Evolutionary conservation across 2,888 invertebrate genomes (phyloP).

Genomic region (Bibio marci): DNA sequence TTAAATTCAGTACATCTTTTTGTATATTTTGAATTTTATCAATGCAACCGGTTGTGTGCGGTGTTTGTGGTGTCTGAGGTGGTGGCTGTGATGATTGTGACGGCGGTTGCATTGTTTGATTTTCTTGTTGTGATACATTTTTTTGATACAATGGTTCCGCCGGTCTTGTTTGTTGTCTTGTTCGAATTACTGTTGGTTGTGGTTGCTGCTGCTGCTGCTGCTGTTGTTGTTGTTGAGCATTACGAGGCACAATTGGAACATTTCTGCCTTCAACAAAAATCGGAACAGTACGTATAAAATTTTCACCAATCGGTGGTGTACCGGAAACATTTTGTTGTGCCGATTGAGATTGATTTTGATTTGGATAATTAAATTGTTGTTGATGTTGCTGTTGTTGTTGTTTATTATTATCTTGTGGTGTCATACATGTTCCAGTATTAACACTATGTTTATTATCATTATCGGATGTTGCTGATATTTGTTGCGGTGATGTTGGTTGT

Average conservation of each 20-base stretch:
- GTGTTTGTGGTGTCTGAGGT: constrained; percentile 21
- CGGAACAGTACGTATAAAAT: constrained; percentile 59
- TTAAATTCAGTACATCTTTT: constrained; percentile 61
- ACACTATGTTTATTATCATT: neutral
- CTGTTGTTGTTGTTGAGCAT: constrained; percentile 11
- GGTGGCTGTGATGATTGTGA: constrained; percentile 8
- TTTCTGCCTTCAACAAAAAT: constrained; percentile 77
- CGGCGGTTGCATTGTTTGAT: neutral
- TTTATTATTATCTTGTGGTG: constrained; percentile 1
- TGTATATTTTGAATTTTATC: constrained; percentile 64
- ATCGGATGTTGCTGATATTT: constrained; percentile 1
- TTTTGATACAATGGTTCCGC: constrained; percentile 8
- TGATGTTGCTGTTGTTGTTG: neutral
- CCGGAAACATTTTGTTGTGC: constrained; percentile 23
- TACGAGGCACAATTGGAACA: constrained; percentile 55
- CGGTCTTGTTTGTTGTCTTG: constrained; percentile 19
- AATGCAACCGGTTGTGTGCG: constrained; percentile 42
- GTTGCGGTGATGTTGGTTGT: neutral
- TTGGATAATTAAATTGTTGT: neutral
- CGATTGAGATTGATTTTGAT: constrained; percentile 16
- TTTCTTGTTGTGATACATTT: neutral
- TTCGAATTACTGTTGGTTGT: constrained; percentile 17
- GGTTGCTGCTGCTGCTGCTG: neutral
- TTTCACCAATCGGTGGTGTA: neutral
- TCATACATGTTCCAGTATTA: constrained; percentile 1